Percentiles rank a stretch among this genome's conserved stretches.
phyloP scores from a whole-genome alignment of 2,797 vertebrate species.

The Amazona ochrocephala region DNA sequence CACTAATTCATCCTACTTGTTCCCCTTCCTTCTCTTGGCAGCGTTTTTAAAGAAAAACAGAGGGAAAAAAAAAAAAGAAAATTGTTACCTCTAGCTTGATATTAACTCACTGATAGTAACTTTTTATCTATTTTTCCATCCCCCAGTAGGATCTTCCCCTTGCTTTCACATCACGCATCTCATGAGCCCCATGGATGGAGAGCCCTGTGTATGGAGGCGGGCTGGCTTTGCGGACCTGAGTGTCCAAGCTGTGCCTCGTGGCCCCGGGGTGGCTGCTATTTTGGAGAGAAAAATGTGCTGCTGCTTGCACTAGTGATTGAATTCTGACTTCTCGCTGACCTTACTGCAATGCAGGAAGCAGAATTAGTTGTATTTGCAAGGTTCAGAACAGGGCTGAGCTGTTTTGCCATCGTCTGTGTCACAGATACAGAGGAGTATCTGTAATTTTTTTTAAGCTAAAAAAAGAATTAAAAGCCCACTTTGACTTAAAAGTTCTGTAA shows the following conservation, averaged over 20 bases:
- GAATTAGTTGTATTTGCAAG: neutral
- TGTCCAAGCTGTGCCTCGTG: neutral
- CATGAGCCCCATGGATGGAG: neutral
- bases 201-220: neutral
- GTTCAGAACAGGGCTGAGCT: neutral
- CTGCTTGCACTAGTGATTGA: neutral
- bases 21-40: neutral
- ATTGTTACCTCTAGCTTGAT: neutral
- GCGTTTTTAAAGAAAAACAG: neutral
- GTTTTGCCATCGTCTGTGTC: neutral
- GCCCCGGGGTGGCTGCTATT: neutral
- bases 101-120: neutral
- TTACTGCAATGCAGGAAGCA: neutral
- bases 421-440: neutral
- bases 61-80: neutral
- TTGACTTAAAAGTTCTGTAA: neutral
- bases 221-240: rapidly evolving
- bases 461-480: neutral
- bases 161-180: neutral
- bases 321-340: neutral
- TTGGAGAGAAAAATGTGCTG: neutral
- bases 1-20: neutral
- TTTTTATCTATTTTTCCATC: neutral
- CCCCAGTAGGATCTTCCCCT: neutral
- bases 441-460: neutral